Evolutionary conservation across 2,888 invertebrate genomes (phyloP), one percentile per base, ranked within the genome.

Genomic region (Sarcophaga variegata): DNA sequence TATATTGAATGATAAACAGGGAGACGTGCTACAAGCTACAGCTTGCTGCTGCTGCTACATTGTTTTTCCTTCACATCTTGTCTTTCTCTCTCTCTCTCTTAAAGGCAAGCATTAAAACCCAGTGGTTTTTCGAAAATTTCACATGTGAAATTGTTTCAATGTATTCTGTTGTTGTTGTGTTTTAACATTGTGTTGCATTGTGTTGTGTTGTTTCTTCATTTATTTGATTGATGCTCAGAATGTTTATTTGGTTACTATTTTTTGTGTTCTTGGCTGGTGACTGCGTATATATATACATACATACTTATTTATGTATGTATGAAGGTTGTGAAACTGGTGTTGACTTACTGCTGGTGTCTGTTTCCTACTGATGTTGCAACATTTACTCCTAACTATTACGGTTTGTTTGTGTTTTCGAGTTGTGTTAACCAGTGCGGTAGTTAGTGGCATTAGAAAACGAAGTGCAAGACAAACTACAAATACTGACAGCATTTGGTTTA

Each of bases 231-330:
- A 67, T 67, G 60, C 67, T 74, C 22, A 8, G 17, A 66, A 25
- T 81, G 47, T 81, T 81, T 80, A 71, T 71, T 64, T 62, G 54
- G 63, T 37, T 64, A 8, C n/a, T 62, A 49, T 27, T 78, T n/a
- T 12, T 27, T 66, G 64, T 27, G 27, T 27, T 66, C 14, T 66
- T 27, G 37, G 0, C 54, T 54, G 4, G 54, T 17, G 14, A 11
- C 11, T 60, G 60, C 60, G 37, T 37, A 8, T 37, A 10, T 37
- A 8, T 10, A 37, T 37, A 6, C 37, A 6, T 37, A 37, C 6
- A 8, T 37, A 37, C 8, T 2, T 37, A 10, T 37, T 8, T 37
- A 37, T 37, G 37, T 37, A 37, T 8, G 37, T 37, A 37, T 10
- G 37, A 37, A 10, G 37, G 8, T 10, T 37, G 8, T 37, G 10